Conservation (phyloP, 2,113 vertebrate genomes). For the Proterorhinus semilunaris region DNA sequence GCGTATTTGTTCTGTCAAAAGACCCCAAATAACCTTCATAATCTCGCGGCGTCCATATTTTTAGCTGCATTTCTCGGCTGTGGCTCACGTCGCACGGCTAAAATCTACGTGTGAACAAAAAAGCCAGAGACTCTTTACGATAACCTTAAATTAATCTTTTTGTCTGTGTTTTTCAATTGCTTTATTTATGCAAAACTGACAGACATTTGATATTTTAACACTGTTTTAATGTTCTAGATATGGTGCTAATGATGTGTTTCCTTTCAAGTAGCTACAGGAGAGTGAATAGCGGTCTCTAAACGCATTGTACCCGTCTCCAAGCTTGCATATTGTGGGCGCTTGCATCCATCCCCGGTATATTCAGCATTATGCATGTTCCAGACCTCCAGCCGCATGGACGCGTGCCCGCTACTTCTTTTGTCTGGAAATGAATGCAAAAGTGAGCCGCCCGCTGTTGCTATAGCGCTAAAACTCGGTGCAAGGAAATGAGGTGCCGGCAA, state of each 20-base stretch:
- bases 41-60: background rate
- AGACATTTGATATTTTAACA: too few species aligned
- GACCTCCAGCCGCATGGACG: conserved; percentile 33
- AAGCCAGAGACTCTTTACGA: too few species aligned
- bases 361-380: conserved; percentile 30
- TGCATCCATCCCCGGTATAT: background rate
- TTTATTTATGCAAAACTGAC: too few species aligned
- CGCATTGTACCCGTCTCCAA: background rate
- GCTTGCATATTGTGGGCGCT: background rate
- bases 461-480: conserved; percentile 42
- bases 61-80: background rate
- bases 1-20: conserved; percentile 6
- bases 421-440: conserved; percentile 36
- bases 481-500: conserved; percentile 66
- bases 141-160: too few species aligned
- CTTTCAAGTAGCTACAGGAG: too few species aligned
- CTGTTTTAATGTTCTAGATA: too few species aligned
- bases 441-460: conserved; percentile 39
- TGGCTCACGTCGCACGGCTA: background rate
- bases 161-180: too few species aligned
- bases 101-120: background rate
- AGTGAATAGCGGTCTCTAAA: too few species aligned
- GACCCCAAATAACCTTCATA: conserved; percentile 6
- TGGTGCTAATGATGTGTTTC: too few species aligned
- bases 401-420: conserved; percentile 23